A percentile compares a stretch with the other conserved stretches of the same genome.
phyloP scores from a whole-genome alignment of 2,888 invertebrate genomes.

The Nebria brevicollis region DNA sequence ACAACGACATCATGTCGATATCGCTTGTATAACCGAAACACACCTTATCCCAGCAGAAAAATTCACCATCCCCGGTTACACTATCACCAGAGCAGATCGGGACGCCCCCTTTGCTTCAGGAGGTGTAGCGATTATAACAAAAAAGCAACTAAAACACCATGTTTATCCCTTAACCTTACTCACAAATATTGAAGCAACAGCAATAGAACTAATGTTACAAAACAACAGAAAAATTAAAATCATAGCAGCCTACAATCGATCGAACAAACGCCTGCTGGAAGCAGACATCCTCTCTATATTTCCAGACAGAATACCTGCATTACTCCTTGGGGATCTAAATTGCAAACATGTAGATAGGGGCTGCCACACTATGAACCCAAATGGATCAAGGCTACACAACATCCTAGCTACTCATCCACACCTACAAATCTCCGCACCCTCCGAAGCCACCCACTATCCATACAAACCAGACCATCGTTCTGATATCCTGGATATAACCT shows the following conservation, averaged over 20 bases:
- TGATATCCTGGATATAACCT: conserved; percentile 21
- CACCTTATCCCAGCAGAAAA: conserved; percentile 21
- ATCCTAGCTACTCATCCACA: not conserved
- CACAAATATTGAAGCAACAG: not conserved
- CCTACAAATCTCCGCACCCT: conserved; percentile 19
- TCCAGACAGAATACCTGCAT: conserved; percentile 12
- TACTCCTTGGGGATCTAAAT: conserved; percentile 30
- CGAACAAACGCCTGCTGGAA: not conserved
- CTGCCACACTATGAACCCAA: conserved; percentile 29
- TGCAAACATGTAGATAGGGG: conserved; percentile 32
- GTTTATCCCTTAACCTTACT: not conserved
- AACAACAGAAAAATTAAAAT: conserved; percentile 7
- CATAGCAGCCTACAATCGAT: not conserved
- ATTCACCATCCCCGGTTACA: conserved; percentile 34
- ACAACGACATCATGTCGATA: conserved; percentile 25
- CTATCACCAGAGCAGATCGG: conserved; percentile 29
- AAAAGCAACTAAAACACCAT: not conserved
- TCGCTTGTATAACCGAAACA: conserved; percentile 29
- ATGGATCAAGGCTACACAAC: conserved; percentile 33
- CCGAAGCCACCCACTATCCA: conserved; percentile 19
- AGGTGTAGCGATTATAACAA: not conserved
- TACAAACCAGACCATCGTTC: conserved; percentile 26
- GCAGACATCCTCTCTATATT: not conserved
- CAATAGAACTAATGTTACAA: not conserved
- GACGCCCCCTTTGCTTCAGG: not conserved